Evolutionary conservation across 1,140 invertebrate species (phyloP).

Genomic region (Drosophila sp.): DNA sequence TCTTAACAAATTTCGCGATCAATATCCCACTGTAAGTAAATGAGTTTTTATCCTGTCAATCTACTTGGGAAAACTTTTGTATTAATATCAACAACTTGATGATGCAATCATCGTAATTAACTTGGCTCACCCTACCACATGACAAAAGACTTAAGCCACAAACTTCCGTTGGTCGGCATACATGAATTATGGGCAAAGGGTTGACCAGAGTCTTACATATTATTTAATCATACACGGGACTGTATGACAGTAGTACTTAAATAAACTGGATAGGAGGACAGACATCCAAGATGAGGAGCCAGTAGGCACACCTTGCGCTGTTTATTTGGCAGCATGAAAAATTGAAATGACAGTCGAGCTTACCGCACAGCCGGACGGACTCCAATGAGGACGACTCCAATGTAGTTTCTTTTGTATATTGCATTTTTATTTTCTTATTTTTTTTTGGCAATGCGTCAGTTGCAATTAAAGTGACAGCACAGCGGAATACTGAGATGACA

Average conservation of each 20-base stretch:
- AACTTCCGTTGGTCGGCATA: slow-evolving; percentile 46
- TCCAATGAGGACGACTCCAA: slow-evolving; percentile 9
- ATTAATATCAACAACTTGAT: slow-evolving; percentile 44
- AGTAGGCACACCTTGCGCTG: slow-evolving; percentile 62
- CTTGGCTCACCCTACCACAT: slow-evolving; percentile 30
- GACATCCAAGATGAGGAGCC: not conserved
- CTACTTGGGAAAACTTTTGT: not conserved
- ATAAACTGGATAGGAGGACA: slow-evolving; percentile 12
- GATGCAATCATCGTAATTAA: slow-evolving; percentile 45
- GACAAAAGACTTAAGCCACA: slow-evolving; percentile 69
- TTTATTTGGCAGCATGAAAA: slow-evolving; percentile 61
- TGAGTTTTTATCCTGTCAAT: not conserved
- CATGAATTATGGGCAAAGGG: slow-evolving; percentile 41
- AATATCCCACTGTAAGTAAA: not conserved
- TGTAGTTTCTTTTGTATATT: slow-evolving; percentile 13
- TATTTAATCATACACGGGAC: slow-evolving; percentile 69
- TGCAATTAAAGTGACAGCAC: slow-evolving; percentile 77
- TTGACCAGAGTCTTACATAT: slow-evolving; percentile 54
- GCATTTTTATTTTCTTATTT: too few relatives aligned
- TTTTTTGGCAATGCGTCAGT: slow-evolving; percentile 79
- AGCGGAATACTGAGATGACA: slow-evolving; percentile 56
- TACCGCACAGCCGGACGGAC: slow-evolving; percentile 46
- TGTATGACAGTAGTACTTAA: slow-evolving; percentile 14
- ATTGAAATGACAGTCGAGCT: slow-evolving; percentile 77
- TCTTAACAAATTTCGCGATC: not conserved